Evolutionary conservation across 2,797 vertebrate species (phyloP).

Genomic region (Syngnathus rostellatus): DNA sequence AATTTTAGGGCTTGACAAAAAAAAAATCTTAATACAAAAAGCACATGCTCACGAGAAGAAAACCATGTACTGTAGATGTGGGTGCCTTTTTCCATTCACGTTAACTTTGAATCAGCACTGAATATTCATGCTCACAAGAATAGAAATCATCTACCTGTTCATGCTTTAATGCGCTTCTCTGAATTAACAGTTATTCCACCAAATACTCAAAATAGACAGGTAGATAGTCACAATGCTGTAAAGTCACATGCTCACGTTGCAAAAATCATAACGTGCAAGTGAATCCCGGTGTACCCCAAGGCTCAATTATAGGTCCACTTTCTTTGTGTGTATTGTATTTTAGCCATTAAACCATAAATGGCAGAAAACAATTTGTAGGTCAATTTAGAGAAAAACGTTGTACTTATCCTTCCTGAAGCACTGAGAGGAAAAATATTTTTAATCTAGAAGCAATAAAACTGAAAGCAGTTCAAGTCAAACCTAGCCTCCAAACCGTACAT

Average conservation of each 20-base stretch:
- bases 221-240: background rate
- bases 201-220: background rate
- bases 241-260: background rate
- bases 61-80: background rate
- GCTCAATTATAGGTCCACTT: background rate
- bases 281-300: background rate
- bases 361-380: background rate
- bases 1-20: background rate
- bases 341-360: background rate
- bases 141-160: too few relatives aligned
- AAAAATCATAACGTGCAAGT: background rate
- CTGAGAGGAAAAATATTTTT: background rate
- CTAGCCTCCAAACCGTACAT: background rate
- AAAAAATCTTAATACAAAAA: background rate
- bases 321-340: background rate
- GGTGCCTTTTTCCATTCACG: background rate
- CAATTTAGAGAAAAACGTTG: background rate
- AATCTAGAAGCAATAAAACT: background rate
- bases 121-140: background rate
- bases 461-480: background rate
- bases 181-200: background rate
- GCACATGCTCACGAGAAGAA: background rate
- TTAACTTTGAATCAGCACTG: background rate
- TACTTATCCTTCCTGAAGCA: too few relatives aligned
- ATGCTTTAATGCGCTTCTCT: too few relatives aligned